These are phyloP conservation scores for Leptinotarsa haldemani DNA, from an alignment of 2,888 invertebrate species.

Conservation along the genomic window DNA sequence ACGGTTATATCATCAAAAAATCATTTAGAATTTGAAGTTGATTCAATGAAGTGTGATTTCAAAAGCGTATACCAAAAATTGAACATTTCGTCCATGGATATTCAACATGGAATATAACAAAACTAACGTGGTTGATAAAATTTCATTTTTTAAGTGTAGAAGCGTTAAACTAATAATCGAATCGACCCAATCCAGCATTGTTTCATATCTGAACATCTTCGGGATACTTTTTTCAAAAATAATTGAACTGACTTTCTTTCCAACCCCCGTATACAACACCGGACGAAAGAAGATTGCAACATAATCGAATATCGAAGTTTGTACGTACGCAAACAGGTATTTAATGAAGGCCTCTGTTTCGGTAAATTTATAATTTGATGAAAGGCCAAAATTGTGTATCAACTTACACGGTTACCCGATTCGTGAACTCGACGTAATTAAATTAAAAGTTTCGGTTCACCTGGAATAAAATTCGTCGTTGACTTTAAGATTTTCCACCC, in stretches of 20 bases:
- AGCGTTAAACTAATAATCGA: no score
- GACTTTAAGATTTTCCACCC: constrained; percentile 27
- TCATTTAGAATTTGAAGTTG: no score
- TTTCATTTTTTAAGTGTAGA: no score
- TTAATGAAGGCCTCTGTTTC: constrained; percentile 34
- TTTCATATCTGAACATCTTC: background rate
- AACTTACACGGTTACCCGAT: constrained; percentile 42
- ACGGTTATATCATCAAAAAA: no score
- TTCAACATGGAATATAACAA: no score
- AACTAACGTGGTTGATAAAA: no score
- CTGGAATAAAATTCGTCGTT: constrained; percentile 33
- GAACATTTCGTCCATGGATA: no score
- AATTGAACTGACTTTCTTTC: background rate
- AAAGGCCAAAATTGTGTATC: constrained; percentile 43
- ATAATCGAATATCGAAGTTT: constrained; percentile 38
- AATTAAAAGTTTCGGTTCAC: constrained; percentile 41
- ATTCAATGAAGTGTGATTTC: no score
- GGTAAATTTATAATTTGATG: constrained; percentile 43
- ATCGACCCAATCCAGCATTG: no score
- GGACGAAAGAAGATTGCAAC: constrained; percentile 31
- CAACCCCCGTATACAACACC: background rate
- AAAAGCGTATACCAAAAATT: no score
- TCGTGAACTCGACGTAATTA: constrained; percentile 41
- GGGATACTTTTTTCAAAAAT: background rate
- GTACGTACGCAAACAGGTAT: constrained; percentile 27